A percentile compares a stretch with the other conserved stretches of the same genome.
Evolutionary conservation across 1,140 invertebrate genomes (phyloP).

Genomic region (Meloidogyne exigua): DNA sequence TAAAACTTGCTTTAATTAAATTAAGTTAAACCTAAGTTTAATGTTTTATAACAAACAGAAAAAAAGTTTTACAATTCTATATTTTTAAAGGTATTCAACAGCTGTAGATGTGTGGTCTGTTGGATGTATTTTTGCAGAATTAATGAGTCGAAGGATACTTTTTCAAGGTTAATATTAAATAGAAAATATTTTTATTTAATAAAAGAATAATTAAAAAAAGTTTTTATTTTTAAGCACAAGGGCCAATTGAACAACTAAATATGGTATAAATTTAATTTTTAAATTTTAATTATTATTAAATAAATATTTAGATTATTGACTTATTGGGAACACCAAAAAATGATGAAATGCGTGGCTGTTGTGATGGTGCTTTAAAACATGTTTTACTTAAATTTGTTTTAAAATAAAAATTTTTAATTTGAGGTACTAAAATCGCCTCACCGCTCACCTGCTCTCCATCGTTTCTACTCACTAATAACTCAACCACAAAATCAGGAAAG

Average conservation of each 20-base stretch:
- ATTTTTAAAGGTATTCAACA: constrained; percentile 66
- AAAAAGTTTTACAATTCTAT: constrained; percentile 22
- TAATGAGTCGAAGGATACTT: neutral
- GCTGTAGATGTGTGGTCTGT: constrained; percentile 98
- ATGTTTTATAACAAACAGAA: constrained; percentile 14
- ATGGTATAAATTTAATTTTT: constrained; percentile 65
- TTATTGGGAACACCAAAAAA: constrained; percentile 74
- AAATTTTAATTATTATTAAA: constrained; percentile 68
- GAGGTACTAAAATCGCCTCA: constrained; percentile 69
- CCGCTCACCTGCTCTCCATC: constrained; percentile 70
- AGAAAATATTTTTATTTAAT: neutral
- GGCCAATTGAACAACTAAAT: constrained; percentile 79
- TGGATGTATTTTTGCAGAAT: constrained; percentile 94
- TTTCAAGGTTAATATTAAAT: constrained; percentile 1
- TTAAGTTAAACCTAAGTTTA: neutral
- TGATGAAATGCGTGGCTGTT: constrained; percentile 92
- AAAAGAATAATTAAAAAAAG: neutral
- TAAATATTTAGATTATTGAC: neutral
- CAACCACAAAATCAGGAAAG: constrained; percentile 79
- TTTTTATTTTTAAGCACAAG: constrained; percentile 71
- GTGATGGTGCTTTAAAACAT: constrained; percentile 88
- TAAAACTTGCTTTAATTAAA: no score
- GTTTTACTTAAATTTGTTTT: constrained; percentile 70
- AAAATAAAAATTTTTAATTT: neutral
- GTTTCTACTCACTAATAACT: constrained; percentile 36